These are phyloP conservation scores for Spodoptera frugiperda DNA, from an alignment of 1,140 invertebrate species.

Conservation along the genomic window DNA sequence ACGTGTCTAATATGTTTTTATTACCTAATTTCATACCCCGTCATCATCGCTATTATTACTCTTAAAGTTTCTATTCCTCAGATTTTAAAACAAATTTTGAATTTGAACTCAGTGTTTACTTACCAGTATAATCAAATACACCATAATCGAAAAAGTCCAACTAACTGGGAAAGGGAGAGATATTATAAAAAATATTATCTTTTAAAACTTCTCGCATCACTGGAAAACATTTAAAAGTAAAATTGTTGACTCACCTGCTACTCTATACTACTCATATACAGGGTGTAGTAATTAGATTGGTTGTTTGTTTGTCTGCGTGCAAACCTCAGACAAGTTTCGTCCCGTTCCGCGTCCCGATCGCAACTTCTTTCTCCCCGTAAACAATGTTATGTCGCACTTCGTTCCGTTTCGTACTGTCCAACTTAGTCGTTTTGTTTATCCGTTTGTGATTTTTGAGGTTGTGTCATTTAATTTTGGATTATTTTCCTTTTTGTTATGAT, in stretches of 20 bases:
- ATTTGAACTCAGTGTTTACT: too few species aligned
- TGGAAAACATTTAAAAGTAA: too few species aligned
- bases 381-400: constrained; percentile 54
- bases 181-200: too few species aligned
- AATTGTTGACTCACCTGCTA: not conserved
- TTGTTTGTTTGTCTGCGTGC: constrained; percentile 34
- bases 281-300: constrained; percentile 33
- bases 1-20: too few species aligned
- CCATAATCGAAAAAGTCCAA: too few species aligned
- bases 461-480: not conserved
- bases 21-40: too few species aligned
- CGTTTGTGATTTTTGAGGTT: not conserved
- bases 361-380: constrained; percentile 61
- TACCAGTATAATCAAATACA: too few species aligned
- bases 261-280: not conserved
- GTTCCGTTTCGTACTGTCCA: constrained; percentile 51
- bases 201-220: too few species aligned
- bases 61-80: too few species aligned
- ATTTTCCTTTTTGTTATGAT: not conserved
- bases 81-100: too few species aligned
- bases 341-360: constrained; percentile 58
- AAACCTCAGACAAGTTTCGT: constrained; percentile 53
- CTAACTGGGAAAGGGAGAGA: too few species aligned
- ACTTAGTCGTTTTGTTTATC: not conserved
- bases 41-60: too few species aligned